Evolutionary conservation across 2,797 vertebrate species (phyloP).

Genomic region (Malacoctenus gilli): DNA sequence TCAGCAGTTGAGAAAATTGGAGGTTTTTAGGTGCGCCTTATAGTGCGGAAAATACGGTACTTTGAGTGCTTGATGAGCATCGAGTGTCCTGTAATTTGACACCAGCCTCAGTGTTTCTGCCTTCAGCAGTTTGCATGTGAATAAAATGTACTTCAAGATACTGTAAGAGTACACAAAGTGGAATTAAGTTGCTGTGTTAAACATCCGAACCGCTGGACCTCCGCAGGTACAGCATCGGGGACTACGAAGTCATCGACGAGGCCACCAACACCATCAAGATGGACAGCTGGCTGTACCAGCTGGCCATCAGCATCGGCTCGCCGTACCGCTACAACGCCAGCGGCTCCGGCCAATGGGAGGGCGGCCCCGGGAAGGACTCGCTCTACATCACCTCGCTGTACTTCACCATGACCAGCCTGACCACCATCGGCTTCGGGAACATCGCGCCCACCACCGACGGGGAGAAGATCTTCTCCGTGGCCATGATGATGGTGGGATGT

Average conservation of each 20-base stretch:
- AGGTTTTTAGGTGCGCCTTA: too few species aligned
- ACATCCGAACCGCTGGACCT: too few species aligned
- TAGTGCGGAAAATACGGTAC: too few species aligned
- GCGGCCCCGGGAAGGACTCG: slow-evolving; percentile 93
- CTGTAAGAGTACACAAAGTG: too few species aligned
- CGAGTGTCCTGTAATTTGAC: too few species aligned
- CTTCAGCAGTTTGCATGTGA: too few species aligned
- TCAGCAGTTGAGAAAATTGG: too few species aligned
- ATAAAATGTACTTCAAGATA: too few species aligned
- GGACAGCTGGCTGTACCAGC: slow-evolving; percentile 95
- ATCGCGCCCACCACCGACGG: slow-evolving; percentile 94
- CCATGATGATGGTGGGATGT: slow-evolving; percentile 99
- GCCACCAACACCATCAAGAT: slow-evolving; percentile 92
- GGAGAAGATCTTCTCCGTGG: slow-evolving; percentile 97
- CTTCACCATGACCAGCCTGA: slow-evolving; percentile 99
- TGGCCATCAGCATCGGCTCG: slow-evolving; percentile 90
- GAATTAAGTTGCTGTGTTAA: too few species aligned
- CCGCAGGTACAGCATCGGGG: slow-evolving; percentile 94
- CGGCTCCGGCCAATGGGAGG: slow-evolving; percentile 93
- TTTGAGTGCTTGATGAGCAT: too few species aligned
- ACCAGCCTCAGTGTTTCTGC: too few species aligned
- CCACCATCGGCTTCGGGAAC: slow-evolving; percentile 97
- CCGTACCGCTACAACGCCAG: slow-evolving; percentile 93
- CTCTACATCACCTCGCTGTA: slow-evolving; percentile 97
- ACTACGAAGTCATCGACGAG: slow-evolving; percentile 95